These are phyloP conservation scores for Apus apus DNA, from an alignment of 2,113 vertebrate genomes.

Conservation along the genomic window DNA sequence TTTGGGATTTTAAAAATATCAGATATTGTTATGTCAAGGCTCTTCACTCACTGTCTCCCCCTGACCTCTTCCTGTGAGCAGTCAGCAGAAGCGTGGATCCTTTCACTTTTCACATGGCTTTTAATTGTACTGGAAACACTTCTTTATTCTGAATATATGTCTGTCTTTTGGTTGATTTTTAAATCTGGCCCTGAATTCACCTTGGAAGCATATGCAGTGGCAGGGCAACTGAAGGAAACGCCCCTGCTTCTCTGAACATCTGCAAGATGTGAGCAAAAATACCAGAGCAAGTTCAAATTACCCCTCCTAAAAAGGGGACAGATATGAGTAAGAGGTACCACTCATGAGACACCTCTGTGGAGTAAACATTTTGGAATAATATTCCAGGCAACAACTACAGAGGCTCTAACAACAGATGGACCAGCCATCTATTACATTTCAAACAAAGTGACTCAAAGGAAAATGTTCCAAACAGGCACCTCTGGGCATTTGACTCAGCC, in stretches of 20 bases:
- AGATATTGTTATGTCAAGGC: not conserved
- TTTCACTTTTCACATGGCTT: not conserved
- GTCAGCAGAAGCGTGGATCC: not conserved
- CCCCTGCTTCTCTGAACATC: not conserved
- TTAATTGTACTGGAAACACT: not conserved
- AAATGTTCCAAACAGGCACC: slow-evolving; percentile 54
- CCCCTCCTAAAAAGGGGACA: slow-evolving; percentile 38
- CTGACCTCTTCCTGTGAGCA: not conserved
- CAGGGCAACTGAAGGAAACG: not conserved
- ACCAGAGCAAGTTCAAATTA: not conserved
- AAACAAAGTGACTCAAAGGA: slow-evolving; percentile 64
- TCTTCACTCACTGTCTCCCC: not conserved
- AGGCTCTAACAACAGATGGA: slow-evolving; percentile 49
- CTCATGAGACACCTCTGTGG: slow-evolving; percentile 53
- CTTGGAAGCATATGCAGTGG: not conserved
- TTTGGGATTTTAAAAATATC: not conserved
- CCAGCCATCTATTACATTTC: slow-evolving; percentile 37
- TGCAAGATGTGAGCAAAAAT: not conserved
- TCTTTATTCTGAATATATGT: not conserved
- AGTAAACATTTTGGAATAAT: slow-evolving; percentile 60
- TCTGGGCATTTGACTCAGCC: slow-evolving; percentile 45
- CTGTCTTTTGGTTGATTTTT: not conserved
- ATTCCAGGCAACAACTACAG: slow-evolving; percentile 66
- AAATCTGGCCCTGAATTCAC: not conserved
- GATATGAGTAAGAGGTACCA: slow-evolving; percentile 59